A percentile compares a stretch with the other conserved stretches of the same genome.
These are phyloP conservation scores for Hanleya hanleyi DNA, from an alignment of 2,888 invertebrate genomes.

Conservation along the genomic window DNA sequence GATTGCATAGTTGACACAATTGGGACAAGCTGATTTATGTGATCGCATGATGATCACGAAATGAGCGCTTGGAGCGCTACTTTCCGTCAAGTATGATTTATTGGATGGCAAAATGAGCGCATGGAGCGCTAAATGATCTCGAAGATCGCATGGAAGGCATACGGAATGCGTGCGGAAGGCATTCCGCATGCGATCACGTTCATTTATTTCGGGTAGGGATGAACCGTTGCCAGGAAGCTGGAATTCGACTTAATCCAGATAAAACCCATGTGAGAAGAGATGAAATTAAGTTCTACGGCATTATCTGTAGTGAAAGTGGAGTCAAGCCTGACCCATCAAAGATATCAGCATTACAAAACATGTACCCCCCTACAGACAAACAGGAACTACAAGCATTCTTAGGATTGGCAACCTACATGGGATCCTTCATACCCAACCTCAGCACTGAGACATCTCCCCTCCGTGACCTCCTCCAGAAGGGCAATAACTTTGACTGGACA, in stretches of 20 bases:
- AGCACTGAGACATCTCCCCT: conserved; percentile 18
- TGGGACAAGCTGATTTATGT: too few relatives aligned
- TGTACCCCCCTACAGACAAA: conserved; percentile 21
- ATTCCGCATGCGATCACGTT: too few relatives aligned
- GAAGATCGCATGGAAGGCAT: too few relatives aligned
- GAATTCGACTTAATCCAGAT: conserved; percentile 13
- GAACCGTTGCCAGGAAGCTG: neutral
- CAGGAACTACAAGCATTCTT: conserved; percentile 31
- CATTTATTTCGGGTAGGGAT: conserved; percentile 2
- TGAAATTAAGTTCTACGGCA: conserved; percentile 33
- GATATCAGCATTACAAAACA: conserved; percentile 19
- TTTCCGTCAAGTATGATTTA: too few relatives aligned
- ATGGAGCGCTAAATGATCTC: too few relatives aligned
- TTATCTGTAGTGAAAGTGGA: conserved; percentile 20
- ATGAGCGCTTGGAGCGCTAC: too few relatives aligned
- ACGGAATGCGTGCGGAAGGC: too few relatives aligned
- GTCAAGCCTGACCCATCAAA: conserved; percentile 33
- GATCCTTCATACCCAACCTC: too few relatives aligned
- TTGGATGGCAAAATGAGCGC: too few relatives aligned
- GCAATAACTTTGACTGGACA: conserved; percentile 23
- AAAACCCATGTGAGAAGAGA: conserved; percentile 1
- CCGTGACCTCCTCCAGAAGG: conserved; percentile 24
- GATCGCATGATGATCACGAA: too few relatives aligned
- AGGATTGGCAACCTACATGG: too few relatives aligned
- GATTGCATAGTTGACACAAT: too few relatives aligned